Base-by-base conservation (phyloP, 2,888 invertebrate species). In the Diadegma fenestrale region DNA sequence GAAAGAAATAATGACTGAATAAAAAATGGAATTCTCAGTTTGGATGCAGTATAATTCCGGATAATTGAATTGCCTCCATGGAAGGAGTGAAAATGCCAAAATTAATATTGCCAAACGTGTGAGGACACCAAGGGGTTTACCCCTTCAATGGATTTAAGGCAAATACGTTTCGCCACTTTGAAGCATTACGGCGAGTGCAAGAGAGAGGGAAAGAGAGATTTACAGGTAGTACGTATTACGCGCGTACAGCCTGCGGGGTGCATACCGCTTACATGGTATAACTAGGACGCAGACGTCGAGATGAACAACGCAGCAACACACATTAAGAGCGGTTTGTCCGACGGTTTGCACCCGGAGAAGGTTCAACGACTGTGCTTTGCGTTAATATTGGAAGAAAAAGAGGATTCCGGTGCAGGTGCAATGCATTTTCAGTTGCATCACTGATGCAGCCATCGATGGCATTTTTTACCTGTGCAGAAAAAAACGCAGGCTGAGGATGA, bases 211-310 rank as follows among this genome's bases (percentile, higher is more conserved):
- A 26, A 17, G 76, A 64, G 64, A 80, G 76, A 85, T 82, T 85
- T 82, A 85, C 75, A 45, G 33, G 73, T 72, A 58, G 26, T 82
- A 69, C 82, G 78, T 82, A 82, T 82, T 85, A 69, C 82, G 69
- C 75, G 79, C 71, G 85, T 75, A 63, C 58, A 33, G 69, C 33
- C 64, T 22, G 69, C 69, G 63, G 45, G 69, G 76, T 85, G 73
- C 63, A 72, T 63, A 63, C 63, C 48, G 17, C 81, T 75, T 68
- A 48, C 78, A 63, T 81, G 85, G 41, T 84, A 58, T 76, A 81
- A 73, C 81, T 41, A 48, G 51, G 69, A 63, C 54, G 84, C 73
- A 72, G 58, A 66, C 30, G 51, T 69, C 48, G 58, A n/a, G 61
- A 58, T 41, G 76, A 69, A 64, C 68, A 64, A 66, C 64, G 58